Percentiles rank a stretch among this genome's conserved stretches.
Conservation (phyloP, 2,797 vertebrate genomes). For the Hippopotamyrus pictus region DNA sequence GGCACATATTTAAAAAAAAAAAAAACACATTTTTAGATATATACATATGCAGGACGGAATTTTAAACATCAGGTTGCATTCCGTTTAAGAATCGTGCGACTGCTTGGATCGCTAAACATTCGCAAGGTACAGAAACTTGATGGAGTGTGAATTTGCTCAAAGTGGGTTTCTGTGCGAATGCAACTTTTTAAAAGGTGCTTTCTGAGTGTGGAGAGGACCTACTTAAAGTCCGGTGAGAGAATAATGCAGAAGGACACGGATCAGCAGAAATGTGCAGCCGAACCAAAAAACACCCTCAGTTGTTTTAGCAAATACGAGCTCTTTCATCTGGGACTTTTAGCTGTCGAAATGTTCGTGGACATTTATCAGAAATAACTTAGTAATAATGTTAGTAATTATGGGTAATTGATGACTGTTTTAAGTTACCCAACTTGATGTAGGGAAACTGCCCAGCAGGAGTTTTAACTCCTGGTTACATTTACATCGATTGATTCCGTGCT, state of each 20-base stretch:
- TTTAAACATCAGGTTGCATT: background rate
- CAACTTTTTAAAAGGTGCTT: constrained; percentile 1
- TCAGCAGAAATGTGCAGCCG: background rate
- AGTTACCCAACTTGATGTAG: background rate
- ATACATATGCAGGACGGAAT: background rate
- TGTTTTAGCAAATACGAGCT: background rate
- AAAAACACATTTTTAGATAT: constrained; percentile 19
- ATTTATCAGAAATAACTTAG: background rate
- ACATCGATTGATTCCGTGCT: background rate
- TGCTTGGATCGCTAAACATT: background rate
- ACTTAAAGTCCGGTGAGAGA: background rate
- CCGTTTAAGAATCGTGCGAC: background rate
- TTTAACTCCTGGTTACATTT: background rate
- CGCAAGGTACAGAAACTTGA: background rate
- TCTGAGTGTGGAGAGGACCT: background rate
- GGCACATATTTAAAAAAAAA: constrained; percentile 34
- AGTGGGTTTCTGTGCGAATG: background rate
- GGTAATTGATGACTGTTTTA: background rate
- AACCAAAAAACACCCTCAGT: background rate
- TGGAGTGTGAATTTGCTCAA: background rate
- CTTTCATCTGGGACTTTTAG: background rate
- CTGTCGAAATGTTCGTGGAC: background rate
- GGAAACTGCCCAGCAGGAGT: background rate
- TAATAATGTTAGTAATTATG: background rate
- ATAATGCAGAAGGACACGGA: background rate